Evolutionary conservation across 2,113 vertebrate species (phyloP), one percentile per base, ranked within the genome.

Genomic region (Anas platyrhynchos): DNA sequence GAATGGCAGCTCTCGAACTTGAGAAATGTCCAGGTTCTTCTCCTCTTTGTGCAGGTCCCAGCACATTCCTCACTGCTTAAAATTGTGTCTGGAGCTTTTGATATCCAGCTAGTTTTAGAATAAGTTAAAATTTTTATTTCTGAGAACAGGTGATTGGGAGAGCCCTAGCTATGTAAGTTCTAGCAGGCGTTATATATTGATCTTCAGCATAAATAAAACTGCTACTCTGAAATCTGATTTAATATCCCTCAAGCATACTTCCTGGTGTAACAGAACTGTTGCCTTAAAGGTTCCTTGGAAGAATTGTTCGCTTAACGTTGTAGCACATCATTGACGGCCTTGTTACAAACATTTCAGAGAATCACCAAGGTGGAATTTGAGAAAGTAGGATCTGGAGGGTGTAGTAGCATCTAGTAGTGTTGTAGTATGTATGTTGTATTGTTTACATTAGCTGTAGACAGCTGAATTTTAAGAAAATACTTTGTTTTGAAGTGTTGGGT

Each of bases 291-390:
- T 86, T 93, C 50, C 44, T 68, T 76, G 16, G 50, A 86, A 41
- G n/a, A 94, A 55, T 27, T 67, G 38, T 82, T 88, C 63, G 27
- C 32, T 89, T 93, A 52, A 77, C 13, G 4, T 78, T 54, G 43
- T 78, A 88, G 46, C 52, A 31, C 1, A 3, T 29, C 68, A 36
- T 11, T 80, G 59, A 81, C 89, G 77, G 41, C 32, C 52, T 96
- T 89, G 44, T 88, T 93, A 81, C 18, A 43, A 22, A 52, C 61
- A 31, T 94, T 97, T 95, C 88, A 86, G 81, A 93, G 92, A 93
- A 61, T 91, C 36, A n/a, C 83, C 44, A 62, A 55, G 90, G 84
- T 67, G 54, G 46, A 83, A 77, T 91, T 66, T 74, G 80, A 96
- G 71, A 84, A 79, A 69, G 15, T 66, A 69, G n/a, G 44, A 79